A percentile compares a stretch with the other conserved stretches of the same genome.
phyloP scores from a whole-genome alignment of 2,113 vertebrate genomes.

The Ibidorhyncha struthersii region DNA sequence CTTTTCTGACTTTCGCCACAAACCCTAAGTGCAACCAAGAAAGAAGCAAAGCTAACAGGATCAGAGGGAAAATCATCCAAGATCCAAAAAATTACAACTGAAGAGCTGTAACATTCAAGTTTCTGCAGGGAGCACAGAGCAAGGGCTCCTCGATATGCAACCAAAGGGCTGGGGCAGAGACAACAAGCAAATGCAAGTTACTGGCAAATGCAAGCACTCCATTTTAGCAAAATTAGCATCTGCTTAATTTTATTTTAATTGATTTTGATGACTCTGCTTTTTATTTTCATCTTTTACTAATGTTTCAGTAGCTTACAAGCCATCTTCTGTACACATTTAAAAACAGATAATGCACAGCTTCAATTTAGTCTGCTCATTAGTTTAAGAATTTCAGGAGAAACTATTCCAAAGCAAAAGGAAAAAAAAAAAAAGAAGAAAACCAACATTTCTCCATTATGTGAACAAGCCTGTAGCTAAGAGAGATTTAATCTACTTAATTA shows the following conservation, averaged over 20 bases:
- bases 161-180: background rate
- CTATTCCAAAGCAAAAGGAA: background rate
- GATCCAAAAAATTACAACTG: background rate
- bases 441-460: background rate
- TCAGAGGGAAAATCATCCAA: background rate
- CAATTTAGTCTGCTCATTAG: background rate
- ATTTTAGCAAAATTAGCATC: background rate
- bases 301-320: background rate
- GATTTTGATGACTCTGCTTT: background rate
- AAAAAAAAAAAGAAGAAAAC: background rate
- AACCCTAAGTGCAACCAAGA: background rate
- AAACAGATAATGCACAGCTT: background rate
- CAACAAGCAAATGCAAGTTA: background rate
- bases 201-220: background rate
- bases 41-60: background rate
- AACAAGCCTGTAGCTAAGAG: background rate
- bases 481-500: constrained; percentile 32
- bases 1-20: background rate
- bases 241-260: background rate
- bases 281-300: background rate
- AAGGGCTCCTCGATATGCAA: background rate
- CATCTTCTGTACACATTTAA: background rate
- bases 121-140: background rate
- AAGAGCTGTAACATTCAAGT: background rate
- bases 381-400: background rate